phyloP scores from a whole-genome alignment of 1,140 invertebrate species.

The Calliopsis andreniformis region DNA sequence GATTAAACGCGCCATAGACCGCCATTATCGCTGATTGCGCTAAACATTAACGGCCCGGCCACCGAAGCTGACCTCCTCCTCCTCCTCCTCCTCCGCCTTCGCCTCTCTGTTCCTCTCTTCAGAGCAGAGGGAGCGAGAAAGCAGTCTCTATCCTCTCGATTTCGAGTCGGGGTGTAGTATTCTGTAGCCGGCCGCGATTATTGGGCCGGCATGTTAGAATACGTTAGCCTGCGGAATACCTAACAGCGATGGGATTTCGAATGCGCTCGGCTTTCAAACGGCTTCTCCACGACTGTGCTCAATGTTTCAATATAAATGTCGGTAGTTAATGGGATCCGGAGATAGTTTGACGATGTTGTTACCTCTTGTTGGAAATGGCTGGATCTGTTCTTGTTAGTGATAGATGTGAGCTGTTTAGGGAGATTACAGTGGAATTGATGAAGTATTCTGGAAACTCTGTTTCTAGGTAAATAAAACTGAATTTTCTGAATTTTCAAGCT shows the following conservation, averaged over 20 bases:
- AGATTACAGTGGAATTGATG: too few relatives aligned
- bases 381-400: too few relatives aligned
- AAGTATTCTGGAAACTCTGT: too few relatives aligned
- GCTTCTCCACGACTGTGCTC: background rate
- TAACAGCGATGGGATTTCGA: slow-evolving; percentile 41
- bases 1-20: slow-evolving; percentile 82
- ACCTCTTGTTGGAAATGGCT: too few relatives aligned
- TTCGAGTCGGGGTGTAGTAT: slow-evolving; percentile 49
- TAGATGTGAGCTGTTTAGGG: too few relatives aligned
- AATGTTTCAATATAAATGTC: background rate
- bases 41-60: slow-evolving; percentile 81
- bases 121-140: background rate
- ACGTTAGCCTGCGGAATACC: slow-evolving; percentile 36
- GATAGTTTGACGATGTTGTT: too few relatives aligned
- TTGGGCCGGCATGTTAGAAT: slow-evolving; percentile 51
- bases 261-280: slow-evolving; percentile 17
- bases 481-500: too few relatives aligned
- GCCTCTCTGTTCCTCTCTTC: slow-evolving; percentile 16
- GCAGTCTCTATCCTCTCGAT: slow-evolving; percentile 46
- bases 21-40: slow-evolving; percentile 82
- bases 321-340: background rate
- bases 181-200: slow-evolving; percentile 67
- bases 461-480: too few relatives aligned
- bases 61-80: slow-evolving; percentile 61
- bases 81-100: too few relatives aligned